Conservation (phyloP, 2,888 invertebrate genomes). For the Sclerodermus sp. region DNA sequence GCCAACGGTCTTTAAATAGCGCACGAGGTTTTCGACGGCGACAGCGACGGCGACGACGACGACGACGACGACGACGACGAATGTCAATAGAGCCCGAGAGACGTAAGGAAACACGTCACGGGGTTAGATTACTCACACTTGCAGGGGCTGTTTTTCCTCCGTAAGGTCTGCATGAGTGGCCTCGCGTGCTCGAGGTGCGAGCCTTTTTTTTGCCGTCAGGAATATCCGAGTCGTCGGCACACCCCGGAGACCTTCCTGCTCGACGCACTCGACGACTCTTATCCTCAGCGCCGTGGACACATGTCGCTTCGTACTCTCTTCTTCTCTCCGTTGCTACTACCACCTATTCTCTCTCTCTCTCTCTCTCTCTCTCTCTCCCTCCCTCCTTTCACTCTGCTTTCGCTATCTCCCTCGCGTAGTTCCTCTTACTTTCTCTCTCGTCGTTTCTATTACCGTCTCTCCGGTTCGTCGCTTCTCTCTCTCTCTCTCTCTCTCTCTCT, state of each 20-base stretch:
- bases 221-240: slow-evolving; percentile 5
- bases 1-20: too few species aligned
- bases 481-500: neutral
- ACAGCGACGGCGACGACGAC: too few species aligned
- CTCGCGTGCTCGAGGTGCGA: slow-evolving; percentile 7
- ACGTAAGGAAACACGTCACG: too few species aligned
- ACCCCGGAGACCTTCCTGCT: neutral
- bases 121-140: slow-evolving; percentile 76
- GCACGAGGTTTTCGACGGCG: too few species aligned
- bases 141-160: slow-evolving; percentile 91
- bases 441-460: neutral
- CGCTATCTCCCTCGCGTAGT: slow-evolving; percentile 2
- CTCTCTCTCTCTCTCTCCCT: slow-evolving; percentile 6
- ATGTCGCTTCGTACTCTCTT: slow-evolving; percentile 24
- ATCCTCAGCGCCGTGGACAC: slow-evolving; percentile 34
- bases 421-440: neutral
- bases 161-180: slow-evolving; percentile 80
- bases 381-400: slow-evolving; percentile 1
- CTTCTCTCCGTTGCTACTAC: neutral
- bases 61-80: slow-evolving; percentile 1
- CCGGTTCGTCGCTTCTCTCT: neutral
- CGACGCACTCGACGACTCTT: slow-evolving; percentile 22
- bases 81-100: too few species aligned
- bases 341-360: slow-evolving; percentile 1
- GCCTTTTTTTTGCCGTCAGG: neutral